These are phyloP conservation scores for Fopius arisanus DNA, from an alignment of 1,140 invertebrate species.

Conservation along the genomic window DNA sequence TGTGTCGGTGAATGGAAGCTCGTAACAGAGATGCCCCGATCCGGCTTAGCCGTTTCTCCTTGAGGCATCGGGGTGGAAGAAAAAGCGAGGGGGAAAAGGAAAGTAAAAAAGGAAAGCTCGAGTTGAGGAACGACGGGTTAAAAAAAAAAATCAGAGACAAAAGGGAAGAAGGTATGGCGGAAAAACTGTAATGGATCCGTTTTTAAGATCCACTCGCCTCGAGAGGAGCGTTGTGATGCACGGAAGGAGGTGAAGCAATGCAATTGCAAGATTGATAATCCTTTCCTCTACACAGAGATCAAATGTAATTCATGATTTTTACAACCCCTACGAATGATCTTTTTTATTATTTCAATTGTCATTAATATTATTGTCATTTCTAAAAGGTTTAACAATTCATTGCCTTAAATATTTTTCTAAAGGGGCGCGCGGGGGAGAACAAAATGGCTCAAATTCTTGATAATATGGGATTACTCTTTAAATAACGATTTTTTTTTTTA, in stretches of 20 bases:
- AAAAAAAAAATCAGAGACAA: not conserved
- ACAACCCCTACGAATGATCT: too few species aligned
- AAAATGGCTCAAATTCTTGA: too few species aligned
- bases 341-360: too few species aligned
- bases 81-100: not conserved
- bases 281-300: not conserved
- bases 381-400: too few species aligned
- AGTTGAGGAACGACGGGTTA: not conserved
- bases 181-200: constrained; percentile 37
- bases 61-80: constrained; percentile 27
- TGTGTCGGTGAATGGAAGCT: constrained; percentile 23
- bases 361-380: too few species aligned
- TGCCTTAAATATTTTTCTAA: too few species aligned
- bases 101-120: constrained; percentile 15
- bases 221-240: not conserved
- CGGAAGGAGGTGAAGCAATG: not conserved
- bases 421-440: too few species aligned
- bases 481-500: too few species aligned
- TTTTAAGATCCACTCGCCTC: constrained; percentile 33
- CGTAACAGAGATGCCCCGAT: constrained; percentile 2
- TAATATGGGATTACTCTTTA: too few species aligned
- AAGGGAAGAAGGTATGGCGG: constrained; percentile 7
- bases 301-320: too few species aligned
- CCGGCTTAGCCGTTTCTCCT: constrained; percentile 11
- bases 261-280: not conserved